phyloP scores from a whole-genome alignment of 2,113 vertebrate genomes.

The Sterrhoptilus dennistouni region DNA sequence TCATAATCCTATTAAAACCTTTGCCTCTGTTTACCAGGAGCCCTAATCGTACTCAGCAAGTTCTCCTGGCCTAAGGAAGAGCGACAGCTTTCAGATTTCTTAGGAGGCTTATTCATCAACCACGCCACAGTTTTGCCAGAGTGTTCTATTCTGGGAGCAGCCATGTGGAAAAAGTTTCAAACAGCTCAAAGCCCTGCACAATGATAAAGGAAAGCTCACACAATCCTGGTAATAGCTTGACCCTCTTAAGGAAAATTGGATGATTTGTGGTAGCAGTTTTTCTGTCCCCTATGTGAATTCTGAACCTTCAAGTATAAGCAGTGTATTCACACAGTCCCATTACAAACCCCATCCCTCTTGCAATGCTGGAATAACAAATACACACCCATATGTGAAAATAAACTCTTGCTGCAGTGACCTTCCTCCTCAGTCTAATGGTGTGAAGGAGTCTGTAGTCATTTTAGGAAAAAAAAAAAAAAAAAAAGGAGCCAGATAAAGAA shows the following conservation, averaged over 20 bases:
- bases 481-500: not conserved
- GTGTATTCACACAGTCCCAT: not conserved
- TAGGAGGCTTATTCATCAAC: constrained; percentile 57
- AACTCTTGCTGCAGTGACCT: constrained; percentile 8
- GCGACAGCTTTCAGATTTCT: constrained; percentile 55
- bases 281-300: constrained; percentile 32
- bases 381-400: not conserved
- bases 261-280: constrained; percentile 65
- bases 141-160: constrained; percentile 44
- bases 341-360: not conserved
- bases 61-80: constrained; percentile 7
- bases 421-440: constrained; percentile 4
- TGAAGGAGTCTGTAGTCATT: constrained; percentile 36
- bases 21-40: constrained; percentile 34
- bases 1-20: constrained; percentile 62
- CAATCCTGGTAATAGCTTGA: constrained; percentile 66
- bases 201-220: constrained; percentile 65
- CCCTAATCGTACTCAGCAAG: constrained; percentile 10
- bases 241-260: constrained; percentile 68
- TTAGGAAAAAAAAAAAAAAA: not conserved
- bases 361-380: constrained; percentile 8
- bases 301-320: constrained; percentile 15
- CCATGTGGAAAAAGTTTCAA: constrained; percentile 63
- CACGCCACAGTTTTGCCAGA: constrained; percentile 5
- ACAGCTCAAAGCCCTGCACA: constrained; percentile 50